These are phyloP conservation scores for Protobothrops mucrosquamatus DNA, from an alignment of 2,113 vertebrate species.

Conservation along the genomic window DNA sequence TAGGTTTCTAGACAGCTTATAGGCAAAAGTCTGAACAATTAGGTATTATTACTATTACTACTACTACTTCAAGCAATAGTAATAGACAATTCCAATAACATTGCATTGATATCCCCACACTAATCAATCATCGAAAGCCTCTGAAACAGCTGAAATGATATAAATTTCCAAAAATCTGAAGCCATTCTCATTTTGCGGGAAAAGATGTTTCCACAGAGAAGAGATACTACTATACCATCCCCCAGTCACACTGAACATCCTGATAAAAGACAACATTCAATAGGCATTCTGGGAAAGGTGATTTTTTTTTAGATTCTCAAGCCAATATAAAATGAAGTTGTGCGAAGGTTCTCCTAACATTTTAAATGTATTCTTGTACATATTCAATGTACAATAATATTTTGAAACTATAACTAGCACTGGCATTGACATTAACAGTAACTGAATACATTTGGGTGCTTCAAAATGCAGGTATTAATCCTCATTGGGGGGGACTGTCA, in stretches of 20 bases:
- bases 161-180: neutral
- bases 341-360: neutral
- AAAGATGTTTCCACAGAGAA: neutral
- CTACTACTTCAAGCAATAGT: neutral
- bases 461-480: neutral
- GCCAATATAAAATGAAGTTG: neutral
- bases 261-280: neutral
- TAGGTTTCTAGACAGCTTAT: neutral
- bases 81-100: neutral
- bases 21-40: neutral
- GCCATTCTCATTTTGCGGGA: neutral
- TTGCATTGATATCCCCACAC: neutral
- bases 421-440: neutral
- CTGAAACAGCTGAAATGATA: neutral
- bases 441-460: neutral
- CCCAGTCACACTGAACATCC: neutral
- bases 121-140: neutral
- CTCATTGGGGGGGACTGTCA: too few species aligned
- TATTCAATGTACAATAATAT: neutral
- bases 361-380: neutral
- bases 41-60: neutral
- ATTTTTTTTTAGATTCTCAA: neutral
- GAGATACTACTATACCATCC: neutral
- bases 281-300: neutral
- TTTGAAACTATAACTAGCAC: neutral